Conservation (phyloP, 2,888 invertebrate species). For the Arge pagana region DNA sequence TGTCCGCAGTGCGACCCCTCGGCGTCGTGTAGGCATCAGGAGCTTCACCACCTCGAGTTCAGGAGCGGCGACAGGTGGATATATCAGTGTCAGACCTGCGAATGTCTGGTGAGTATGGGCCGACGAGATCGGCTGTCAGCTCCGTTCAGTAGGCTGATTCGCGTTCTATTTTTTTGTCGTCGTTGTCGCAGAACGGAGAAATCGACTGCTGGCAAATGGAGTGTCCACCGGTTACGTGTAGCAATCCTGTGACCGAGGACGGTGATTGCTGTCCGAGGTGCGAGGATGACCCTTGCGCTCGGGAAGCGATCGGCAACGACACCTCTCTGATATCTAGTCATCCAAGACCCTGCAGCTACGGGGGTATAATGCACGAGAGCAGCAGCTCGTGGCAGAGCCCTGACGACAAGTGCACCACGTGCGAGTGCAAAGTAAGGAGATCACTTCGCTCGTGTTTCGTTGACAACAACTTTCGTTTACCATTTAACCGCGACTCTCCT, state of each 20-base stretch:
- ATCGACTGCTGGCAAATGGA: slow-evolving; percentile 88
- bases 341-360: slow-evolving; percentile 65
- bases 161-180: slow-evolving; percentile 1
- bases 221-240: slow-evolving; percentile 74
- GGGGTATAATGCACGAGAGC: slow-evolving; percentile 65
- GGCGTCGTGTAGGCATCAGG: slow-evolving; percentile 79
- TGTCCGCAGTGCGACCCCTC: slow-evolving; percentile 81
- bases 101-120: slow-evolving; percentile 79
- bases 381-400: slow-evolving; percentile 66
- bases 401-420: slow-evolving; percentile 71
- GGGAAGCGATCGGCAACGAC: slow-evolving; percentile 48
- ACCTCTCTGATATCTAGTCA: slow-evolving; percentile 47
- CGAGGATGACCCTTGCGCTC: slow-evolving; percentile 66
- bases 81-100: slow-evolving; percentile 90
- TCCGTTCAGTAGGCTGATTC: too few species aligned
- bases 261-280: slow-evolving; percentile 76
- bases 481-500: not conserved
- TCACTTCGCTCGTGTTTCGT: not conserved
- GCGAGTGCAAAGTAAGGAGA: slow-evolving; percentile 73
- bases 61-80: slow-evolving; percentile 86
- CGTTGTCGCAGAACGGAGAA: slow-evolving; percentile 71
- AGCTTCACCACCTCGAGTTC: slow-evolving; percentile 74
- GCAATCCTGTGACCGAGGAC: slow-evolving; percentile 65
- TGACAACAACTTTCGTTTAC: not conserved
- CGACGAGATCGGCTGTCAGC: too few species aligned